Conservation (phyloP, 2,113 vertebrate genomes). For the Petroica traversi region DNA sequence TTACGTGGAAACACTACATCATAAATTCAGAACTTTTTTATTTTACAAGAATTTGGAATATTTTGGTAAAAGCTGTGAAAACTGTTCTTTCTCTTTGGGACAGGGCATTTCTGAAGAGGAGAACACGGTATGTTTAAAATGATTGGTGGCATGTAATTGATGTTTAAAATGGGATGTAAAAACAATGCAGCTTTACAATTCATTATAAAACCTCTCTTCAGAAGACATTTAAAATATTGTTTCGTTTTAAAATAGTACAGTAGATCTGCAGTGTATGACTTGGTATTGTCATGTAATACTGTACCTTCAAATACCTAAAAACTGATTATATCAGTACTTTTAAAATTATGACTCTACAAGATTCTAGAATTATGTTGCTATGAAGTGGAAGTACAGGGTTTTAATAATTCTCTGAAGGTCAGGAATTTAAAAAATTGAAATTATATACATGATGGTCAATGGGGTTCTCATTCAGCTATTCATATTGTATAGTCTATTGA, state of each 20-base stretch:
- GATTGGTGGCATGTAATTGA: neutral
- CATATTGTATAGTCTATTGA: constrained; percentile 19
- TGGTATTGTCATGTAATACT: constrained; percentile 45
- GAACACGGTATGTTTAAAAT: neutral
- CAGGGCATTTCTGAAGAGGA: neutral
- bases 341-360: constrained; percentile 43
- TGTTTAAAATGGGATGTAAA: constrained; percentile 31
- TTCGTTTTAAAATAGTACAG: constrained; percentile 39
- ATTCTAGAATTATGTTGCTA: constrained; percentile 46
- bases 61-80: neutral
- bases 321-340: neutral
- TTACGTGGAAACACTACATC: neutral
- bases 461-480: constrained; percentile 29
- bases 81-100: neutral
- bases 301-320: neutral
- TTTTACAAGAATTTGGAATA: neutral
- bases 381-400: constrained; percentile 33
- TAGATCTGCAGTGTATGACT: constrained; percentile 34
- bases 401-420: constrained; percentile 58
- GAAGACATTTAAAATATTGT: constrained; percentile 41
- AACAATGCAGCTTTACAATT: constrained; percentile 19
- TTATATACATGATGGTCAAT: neutral
- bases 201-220: neutral
- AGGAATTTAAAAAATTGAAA: constrained; percentile 49
- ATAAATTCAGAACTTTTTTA: neutral